Evolutionary conservation across 2,797 vertebrate species (phyloP), one percentile per base, ranked within the genome.

Genomic region (Discoglossus pictus): DNA sequence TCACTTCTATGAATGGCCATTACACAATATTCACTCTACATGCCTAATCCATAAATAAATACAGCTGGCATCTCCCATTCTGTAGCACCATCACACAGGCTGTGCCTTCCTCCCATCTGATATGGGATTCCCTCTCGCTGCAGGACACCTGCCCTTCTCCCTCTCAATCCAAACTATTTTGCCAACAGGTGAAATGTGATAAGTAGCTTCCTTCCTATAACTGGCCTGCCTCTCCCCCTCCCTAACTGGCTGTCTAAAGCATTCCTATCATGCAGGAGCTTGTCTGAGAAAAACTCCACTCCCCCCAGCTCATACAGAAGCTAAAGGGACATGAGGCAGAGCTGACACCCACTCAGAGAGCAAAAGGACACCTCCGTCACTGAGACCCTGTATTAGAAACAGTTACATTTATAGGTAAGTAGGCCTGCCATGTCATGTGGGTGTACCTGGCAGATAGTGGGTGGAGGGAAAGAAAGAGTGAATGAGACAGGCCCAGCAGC

Each of bases 201-300:
- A 55, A 7, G 34, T 25, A 16, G 16, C 9, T n/a, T 24, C 48
- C 11, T 51, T 23, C 10, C 21, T 38, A 16, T 27, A 15, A 55
- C 27, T n/a, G 7, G 21, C 17, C 48, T 31, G n/a, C 24, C 27
- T 9, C 27, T 34, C 11, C 16, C 35, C 50, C 25, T 17, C 6
- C 6, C 8, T 35, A 7, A 24, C 16, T 61, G 47, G 3, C 25
- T 25, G 17, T 17, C 3, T 46, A 50, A n/a, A 38, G 52, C 67
- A 69, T 69, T 69, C 67, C 67, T 55, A 13, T 48, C 67, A 12
- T 62, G 67, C 67, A 62, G 50, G 52, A 69, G 50, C 67, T 48
- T 61, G 67, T 34, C n/a, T 16, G 11, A 31, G 9, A 34, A n/a
- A n/a, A 25, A 18, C 53, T 35, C 13, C 39, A 55, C 13, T 36